These are phyloP conservation scores for Cephalopterus ornatus DNA, from an alignment of 2,113 vertebrate species.

Conservation along the genomic window DNA sequence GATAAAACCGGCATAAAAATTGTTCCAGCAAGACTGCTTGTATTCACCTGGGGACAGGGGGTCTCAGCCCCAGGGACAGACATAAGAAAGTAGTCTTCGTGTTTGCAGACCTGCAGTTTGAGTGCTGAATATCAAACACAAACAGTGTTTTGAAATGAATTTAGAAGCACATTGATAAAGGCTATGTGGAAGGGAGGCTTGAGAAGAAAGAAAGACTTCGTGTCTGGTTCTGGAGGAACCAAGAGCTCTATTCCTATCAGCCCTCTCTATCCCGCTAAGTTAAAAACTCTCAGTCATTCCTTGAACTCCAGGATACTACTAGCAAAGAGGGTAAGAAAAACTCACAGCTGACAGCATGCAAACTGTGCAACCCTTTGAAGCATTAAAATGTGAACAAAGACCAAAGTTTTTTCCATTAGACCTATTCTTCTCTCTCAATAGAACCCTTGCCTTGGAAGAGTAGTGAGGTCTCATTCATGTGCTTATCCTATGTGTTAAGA, in stretches of 20 bases:
- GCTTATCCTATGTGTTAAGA: neutral
- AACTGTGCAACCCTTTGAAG: neutral
- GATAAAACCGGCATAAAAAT: neutral
- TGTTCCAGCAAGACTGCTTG: neutral
- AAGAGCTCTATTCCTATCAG: neutral
- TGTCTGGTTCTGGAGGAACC: neutral
- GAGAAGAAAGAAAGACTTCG: neutral
- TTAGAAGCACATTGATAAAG: neutral
- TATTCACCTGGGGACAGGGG: neutral
- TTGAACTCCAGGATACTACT: neutral
- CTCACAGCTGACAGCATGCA: neutral
- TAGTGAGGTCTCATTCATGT: neutral
- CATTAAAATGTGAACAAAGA: neutral
- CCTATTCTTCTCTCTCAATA: neutral
- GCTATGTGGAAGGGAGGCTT: neutral
- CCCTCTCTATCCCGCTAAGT: neutral
- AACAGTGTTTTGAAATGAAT: neutral
- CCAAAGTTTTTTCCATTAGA: neutral
- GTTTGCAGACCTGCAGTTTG: neutral
- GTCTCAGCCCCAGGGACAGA: neutral
- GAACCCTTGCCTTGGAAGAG: neutral
- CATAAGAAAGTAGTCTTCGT: neutral
- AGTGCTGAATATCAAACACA: neutral
- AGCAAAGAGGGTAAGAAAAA: neutral
- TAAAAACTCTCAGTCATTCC: neutral